Conservation (phyloP, 2,888 invertebrate genomes). For the Limnephilus marmoratus region DNA sequence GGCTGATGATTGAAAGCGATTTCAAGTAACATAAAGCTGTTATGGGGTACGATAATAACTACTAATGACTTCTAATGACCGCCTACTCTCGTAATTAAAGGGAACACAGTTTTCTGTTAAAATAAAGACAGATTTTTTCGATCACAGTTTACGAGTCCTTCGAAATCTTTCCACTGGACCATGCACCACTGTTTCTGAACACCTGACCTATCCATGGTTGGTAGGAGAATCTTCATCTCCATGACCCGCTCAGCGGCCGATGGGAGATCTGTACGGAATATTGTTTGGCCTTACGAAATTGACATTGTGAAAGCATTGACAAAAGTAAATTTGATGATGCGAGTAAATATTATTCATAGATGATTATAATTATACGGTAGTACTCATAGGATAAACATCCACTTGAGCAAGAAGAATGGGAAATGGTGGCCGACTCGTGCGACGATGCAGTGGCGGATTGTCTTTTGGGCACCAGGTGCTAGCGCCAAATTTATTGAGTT, state of each 20-base stretch:
- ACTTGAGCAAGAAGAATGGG: not conserved
- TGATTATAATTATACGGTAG: not conserved
- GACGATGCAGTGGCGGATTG: not conserved
- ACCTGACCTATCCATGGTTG: not conserved
- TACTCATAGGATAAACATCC: not conserved
- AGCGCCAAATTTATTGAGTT: not conserved
- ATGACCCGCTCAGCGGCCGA: not conserved
- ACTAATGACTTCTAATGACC: no score
- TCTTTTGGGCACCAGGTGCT: not conserved
- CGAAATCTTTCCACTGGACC: not conserved
- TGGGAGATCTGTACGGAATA: not conserved
- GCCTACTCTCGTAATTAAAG: no score
- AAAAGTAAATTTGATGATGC: conserved; percentile 21
- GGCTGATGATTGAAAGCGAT: no score
- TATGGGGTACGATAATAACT: no score
- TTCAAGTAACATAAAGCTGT: no score
- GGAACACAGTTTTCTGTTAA: no score
- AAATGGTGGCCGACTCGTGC: not conserved
- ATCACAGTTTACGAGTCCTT: not conserved
- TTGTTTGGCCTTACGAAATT: conserved; percentile 34
- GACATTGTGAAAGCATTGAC: conserved; percentile 34
- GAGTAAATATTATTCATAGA: not conserved
- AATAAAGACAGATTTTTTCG: not conserved
- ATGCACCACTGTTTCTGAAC: not conserved
- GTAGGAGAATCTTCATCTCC: not conserved